These are phyloP conservation scores for Halichondria panicea DNA, from an alignment of 37 sponge, comb jelly and placozoan genomes.

Conservation along the genomic window DNA sequence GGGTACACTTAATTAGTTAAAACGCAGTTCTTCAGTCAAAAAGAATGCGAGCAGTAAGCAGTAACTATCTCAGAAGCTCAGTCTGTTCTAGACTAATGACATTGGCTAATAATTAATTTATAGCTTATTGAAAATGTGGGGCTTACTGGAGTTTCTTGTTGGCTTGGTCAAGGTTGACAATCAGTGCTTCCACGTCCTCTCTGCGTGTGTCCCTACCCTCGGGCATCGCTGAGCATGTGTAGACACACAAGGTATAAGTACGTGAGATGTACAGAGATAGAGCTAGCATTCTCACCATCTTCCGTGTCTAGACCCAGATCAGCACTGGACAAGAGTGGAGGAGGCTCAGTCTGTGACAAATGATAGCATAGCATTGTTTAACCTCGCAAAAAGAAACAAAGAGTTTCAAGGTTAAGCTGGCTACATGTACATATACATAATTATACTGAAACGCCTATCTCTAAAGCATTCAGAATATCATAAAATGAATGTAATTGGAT, in stretches of 20 bases:
- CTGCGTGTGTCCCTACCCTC: conserved; percentile 27
- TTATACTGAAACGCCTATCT: no score
- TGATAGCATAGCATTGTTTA: no score
- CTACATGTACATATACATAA: no score
- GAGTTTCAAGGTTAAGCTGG: no score
- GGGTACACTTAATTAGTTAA: no score
- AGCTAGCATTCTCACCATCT: conserved; percentile 17
- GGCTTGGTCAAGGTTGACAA: conserved; percentile 37
- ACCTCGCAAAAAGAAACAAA: no score
- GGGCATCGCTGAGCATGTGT: conserved; percentile 32
- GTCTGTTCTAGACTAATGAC: not conserved
- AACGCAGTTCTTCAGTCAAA: no score
- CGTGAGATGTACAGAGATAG: not conserved
- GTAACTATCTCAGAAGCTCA: no score
- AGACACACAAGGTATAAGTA: not conserved
- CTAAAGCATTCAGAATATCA: no score
- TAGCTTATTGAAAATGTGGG: not conserved
- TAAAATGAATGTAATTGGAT: not conserved
- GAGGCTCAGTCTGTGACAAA: conserved; percentile 12
- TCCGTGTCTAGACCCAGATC: conserved; percentile 48
- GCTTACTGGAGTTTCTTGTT: conserved; percentile 29
- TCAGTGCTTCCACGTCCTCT: conserved; percentile 38
- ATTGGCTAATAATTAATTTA: not conserved
- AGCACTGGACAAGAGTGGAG: conserved; percentile 7
- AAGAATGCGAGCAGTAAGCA: no score